phyloP scores from a whole-genome alignment of 2,797 vertebrate species.

The Cossypha polioptera region DNA sequence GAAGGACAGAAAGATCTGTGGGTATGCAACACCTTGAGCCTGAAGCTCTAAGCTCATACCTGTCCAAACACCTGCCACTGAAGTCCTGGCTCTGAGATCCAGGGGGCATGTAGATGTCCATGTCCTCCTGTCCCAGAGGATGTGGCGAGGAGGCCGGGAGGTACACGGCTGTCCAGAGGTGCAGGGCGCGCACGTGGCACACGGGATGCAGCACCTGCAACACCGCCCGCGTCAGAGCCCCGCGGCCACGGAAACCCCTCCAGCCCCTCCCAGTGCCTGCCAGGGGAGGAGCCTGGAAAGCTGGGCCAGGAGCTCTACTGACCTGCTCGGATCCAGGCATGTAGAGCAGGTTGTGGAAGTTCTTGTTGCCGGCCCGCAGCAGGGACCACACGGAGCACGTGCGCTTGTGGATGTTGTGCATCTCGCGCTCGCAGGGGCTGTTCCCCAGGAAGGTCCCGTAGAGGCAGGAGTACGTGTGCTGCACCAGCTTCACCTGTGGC shows the following conservation, averaged over 20 bases:
- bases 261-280: background rate
- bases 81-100: slow-evolving; percentile 89
- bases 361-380: slow-evolving; percentile 93
- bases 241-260: rapidly evolving
- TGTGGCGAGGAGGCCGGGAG: slow-evolving; percentile 93
- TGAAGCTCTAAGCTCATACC: slow-evolving; percentile 71
- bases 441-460: slow-evolving; percentile 98
- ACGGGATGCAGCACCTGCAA: slow-evolving; percentile 94
- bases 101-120: slow-evolving; percentile 90
- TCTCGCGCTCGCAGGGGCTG: slow-evolving; percentile 91
- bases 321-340: slow-evolving; percentile 93
- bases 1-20: background rate
- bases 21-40: background rate
- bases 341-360: slow-evolving; percentile 98
- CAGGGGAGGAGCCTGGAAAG: background rate
- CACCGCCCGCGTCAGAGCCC: background rate
- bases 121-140: slow-evolving; percentile 92
- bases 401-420: slow-evolving; percentile 91
- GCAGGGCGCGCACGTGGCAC: slow-evolving; percentile 94
- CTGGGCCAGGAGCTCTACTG: background rate
- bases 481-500: slow-evolving; percentile 93
- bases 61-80: slow-evolving; percentile 88
- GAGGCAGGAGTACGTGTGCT: slow-evolving; percentile 97
- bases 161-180: slow-evolving; percentile 97
- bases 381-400: slow-evolving; percentile 97